These are phyloP conservation scores for Emydocephalus ijimae DNA, from an alignment of 2,113 vertebrate genomes.

Conservation along the genomic window DNA sequence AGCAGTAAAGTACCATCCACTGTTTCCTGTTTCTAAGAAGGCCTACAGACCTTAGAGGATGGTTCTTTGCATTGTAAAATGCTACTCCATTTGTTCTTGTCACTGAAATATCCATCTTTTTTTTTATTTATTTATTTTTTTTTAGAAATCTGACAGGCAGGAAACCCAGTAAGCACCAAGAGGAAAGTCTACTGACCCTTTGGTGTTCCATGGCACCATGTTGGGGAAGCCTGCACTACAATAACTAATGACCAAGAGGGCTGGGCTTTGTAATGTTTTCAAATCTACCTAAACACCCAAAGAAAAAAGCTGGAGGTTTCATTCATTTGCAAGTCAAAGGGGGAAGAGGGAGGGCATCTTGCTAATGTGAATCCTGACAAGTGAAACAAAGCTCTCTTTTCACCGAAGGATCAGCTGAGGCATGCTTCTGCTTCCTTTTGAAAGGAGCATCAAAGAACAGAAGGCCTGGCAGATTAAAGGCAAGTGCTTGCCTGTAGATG, in stretches of 20 bases:
- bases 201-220: neutral
- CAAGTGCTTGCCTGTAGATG: constrained; percentile 30
- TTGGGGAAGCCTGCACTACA: neutral
- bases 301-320: neutral
- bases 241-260: neutral
- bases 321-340: constrained; percentile 20
- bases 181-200: neutral
- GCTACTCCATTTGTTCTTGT: neutral
- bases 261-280: neutral
- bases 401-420: constrained; percentile 30
- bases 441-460: constrained; percentile 43
- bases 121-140: too few relatives aligned
- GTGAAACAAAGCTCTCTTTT: constrained; percentile 36
- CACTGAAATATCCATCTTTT: neutral
- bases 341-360: neutral
- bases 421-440: constrained; percentile 46
- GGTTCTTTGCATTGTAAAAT: neutral
- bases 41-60: neutral
- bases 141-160: neutral
- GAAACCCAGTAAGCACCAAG: neutral
- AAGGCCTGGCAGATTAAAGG: constrained; percentile 39
- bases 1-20: neutral
- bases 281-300: neutral
- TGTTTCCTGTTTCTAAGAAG: neutral
- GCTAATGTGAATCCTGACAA: constrained; percentile 30